Evolutionary conservation across 1,140 invertebrate species (phyloP), one percentile per base, ranked within the genome.

Genomic region (Eubasilissa regina): DNA sequence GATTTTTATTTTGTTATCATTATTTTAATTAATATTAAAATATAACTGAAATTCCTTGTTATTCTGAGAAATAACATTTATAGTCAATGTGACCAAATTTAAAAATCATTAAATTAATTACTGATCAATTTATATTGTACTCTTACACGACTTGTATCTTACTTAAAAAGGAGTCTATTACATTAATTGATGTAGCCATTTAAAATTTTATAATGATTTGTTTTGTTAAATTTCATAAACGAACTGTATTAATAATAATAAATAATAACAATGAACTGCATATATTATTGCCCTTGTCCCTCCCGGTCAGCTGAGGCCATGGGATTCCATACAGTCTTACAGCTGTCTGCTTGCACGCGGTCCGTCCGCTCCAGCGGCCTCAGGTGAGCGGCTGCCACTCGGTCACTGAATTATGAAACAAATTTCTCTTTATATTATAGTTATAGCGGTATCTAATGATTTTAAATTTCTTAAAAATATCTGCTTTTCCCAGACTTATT

Each of bases 301-400:
- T 68, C 12, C 10, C 58, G 3, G 11, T 68, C 64, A 25, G 68
- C 45, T 35, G 45, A n/a, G 12, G 77, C 73, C 7, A 53, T 35
- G 9, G 77, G 12, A 62, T 82, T 82, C 81, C 81, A 82, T 11
- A 75, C 53, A 6, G 75, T 75, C 13, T 70, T 74, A 12, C 19
- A 43, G 6, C 62, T 45, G 8, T 17, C 55, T 1, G 21, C 13
- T 56, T 66, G 53, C 4, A 79, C 17, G 25, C 79, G 75, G 53
- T 81, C 82, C 4, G 15, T 77, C 79, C 84, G 87, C 25, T 85
- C 84, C 47, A 89, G 56, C 0, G 88, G 87, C 0, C 80, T 81
- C 62, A 89, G 75, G 76, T 89, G 87, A 6, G 87, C 88, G 25
- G 87, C 87, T 0, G 88, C 87, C 7, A 89, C 87, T 21, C 88